phyloP scores from a whole-genome alignment of 2,797 vertebrate species.

The Channallabes apus region DNA sequence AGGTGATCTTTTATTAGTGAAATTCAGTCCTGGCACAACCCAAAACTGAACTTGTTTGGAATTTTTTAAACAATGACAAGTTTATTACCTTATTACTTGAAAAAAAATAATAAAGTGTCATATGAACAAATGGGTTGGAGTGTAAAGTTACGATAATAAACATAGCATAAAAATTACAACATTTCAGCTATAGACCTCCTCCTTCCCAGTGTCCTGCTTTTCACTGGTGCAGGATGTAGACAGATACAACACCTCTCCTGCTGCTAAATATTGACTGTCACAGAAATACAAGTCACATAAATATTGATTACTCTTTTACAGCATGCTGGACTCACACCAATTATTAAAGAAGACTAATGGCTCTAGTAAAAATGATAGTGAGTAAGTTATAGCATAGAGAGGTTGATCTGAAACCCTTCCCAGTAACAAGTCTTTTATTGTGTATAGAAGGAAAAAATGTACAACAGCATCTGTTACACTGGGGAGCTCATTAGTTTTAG shows the following conservation, averaged over 20 bases:
- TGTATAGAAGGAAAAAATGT: neutral
- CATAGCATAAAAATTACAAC: neutral
- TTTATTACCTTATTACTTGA: neutral
- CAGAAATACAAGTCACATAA: conserved; percentile 53
- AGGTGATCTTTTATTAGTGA: neutral
- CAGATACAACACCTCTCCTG: neutral
- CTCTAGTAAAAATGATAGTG: conserved; percentile 32
- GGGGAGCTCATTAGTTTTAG: neutral
- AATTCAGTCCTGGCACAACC: neutral
- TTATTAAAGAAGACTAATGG: conserved; percentile 53
- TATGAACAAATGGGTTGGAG: neutral
- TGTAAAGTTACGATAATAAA: conserved; percentile 5
- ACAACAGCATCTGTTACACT: neutral
- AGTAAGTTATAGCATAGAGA: conserved; percentile 20
- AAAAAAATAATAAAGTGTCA: neutral
- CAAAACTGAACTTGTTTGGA: neutral
- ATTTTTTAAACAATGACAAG: neutral
- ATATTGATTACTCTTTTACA: conserved; percentile 53
- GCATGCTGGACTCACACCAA: conserved; percentile 38
- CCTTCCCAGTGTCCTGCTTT: neutral
- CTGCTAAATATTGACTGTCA: conserved; percentile 41
- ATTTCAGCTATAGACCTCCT: neutral
- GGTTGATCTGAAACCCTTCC: conserved; percentile 23
- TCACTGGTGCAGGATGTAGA: neutral
- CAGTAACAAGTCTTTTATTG: neutral